Conservation (phyloP, 92 coral and sea anemone species). For the Parazoanthus atlanticus region DNA sequence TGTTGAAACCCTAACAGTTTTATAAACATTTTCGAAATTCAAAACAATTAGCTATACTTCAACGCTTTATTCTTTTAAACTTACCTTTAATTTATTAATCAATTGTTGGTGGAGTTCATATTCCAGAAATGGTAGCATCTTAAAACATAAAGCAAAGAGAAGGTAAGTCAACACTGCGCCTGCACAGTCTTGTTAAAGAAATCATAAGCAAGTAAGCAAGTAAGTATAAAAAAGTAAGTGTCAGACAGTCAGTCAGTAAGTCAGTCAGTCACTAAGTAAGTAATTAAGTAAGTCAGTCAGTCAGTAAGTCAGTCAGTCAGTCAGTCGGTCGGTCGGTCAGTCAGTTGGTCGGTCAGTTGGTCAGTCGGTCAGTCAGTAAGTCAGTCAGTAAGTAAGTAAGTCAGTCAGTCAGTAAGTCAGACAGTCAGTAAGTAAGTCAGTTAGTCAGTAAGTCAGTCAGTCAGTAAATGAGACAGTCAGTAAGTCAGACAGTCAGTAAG, state of each 20-base stretch:
- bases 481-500: too few species aligned
- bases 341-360: neutral
- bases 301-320: neutral
- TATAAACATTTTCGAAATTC: too few species aligned
- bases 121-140: slow-evolving; percentile 96
- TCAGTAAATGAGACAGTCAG: too few species aligned
- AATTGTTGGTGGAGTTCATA: slow-evolving; percentile 97
- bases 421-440: neutral
- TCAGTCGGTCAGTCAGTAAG: neutral
- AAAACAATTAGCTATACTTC: neutral
- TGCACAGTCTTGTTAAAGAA: neutral
- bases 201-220: neutral
- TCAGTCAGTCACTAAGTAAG: neutral
- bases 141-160: slow-evolving; percentile 13
- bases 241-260: neutral
- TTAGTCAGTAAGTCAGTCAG: too few species aligned
- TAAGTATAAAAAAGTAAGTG: neutral
- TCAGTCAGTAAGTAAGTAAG: neutral
- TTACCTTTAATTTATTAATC: slow-evolving; percentile 90
- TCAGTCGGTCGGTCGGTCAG: neutral
- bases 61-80: neutral
- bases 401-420: neutral
- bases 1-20: neutral
- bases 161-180: neutral
- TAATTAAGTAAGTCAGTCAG: neutral